Evolutionary conservation across 2,113 vertebrate species (phyloP), one percentile per base, ranked within the genome.

Genomic region (Amphilophus citrinellus): DNA sequence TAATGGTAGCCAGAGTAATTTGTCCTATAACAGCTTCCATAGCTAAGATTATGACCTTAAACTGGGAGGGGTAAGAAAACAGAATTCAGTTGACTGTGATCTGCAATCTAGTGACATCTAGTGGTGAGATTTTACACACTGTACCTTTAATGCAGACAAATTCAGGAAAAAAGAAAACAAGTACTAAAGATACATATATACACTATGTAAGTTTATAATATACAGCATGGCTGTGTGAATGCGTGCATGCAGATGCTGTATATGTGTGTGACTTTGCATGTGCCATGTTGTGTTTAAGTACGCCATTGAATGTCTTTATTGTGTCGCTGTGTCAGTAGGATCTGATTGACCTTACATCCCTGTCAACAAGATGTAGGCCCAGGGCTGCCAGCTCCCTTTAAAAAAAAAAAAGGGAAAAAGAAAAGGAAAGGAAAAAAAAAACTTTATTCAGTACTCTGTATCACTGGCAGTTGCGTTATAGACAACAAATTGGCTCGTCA

Each of bases 401-500:
- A 24, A 18, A 20, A 50, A 58, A 42, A 20, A 65, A 50, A 9
- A 9, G 2, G 4, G 10, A 47, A 50, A 11, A 6, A 6, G 4
- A 22, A 47, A 44, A 53, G 22, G 17, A 47, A 44, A 53, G 22
- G 17, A 50, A 53, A 37, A 61, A 75, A 57, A 62, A 42, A 58
- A 76, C 85, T 93, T 87, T 86, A 80, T 77, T 61, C 79, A 86
- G 87, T 82, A 24, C 89, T 85, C 86, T 80, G 85, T 93, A 87
- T 93, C 80, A 73, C 84, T 90, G 92, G 79, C 32, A 30, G 60
- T 71, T 73, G 91, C 35, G 8, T 79, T 58, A 87, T 60, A 42
- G 90, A 95, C 95, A 95, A 94, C 96, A 95, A 96, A 95, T 95
- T 95, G 94, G 95, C 92, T 93, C 84, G 90, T 80, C 87, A 60